Base-by-base conservation (phyloP, 2,888 invertebrate species). In the Piscicola geometra region DNA sequence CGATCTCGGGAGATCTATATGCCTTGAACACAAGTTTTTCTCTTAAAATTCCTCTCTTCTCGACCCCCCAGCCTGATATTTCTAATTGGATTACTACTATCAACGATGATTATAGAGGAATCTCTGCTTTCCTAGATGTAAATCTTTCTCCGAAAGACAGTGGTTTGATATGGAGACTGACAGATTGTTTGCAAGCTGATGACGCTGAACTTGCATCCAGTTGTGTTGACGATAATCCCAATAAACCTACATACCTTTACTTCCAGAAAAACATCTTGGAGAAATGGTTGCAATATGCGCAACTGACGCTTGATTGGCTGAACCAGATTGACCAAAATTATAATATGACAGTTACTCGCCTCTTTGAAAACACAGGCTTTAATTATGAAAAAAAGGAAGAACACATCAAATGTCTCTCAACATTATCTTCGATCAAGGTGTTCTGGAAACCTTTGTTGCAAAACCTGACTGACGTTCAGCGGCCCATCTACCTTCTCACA, bases 381-480 rank as follows among this genome's bases (percentile, higher is more conserved):
- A 25, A 73, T 21, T 64, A 64, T n/a, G 25, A 64, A 5, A 50
- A 30, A n/a, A 60, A 35, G n/a, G 25, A 30, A 18, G 30, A 15
- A n/a, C 67, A 73, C 33, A 66, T 25, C 15, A 50, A 30, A 18
- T 76, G 76, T 33, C 32, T 73, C 1, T 56, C 41, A 21, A 25
- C 70, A 3, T 36, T 76, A 15, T 28, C 28, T 18, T 41, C 56
- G 12, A 41, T 56, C 15, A 41, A 36, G 0, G 32, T 36, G 0
- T 60, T 66, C 28, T 76, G 76, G 76, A 18, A 28, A 32, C 76
- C 76, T 66, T 35, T 28, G 25, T 33, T 76, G 36, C 33, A 71
- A 21, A 66, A 41, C 28, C 32, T 76, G n/a, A 47, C 47, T n/a
- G 12, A 64, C 36, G 41, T 64, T n/a, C 64, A 71, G 25, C 30